Conservation (phyloP, 1,140 invertebrate genomes). For the Rhagoletis zephyria region DNA sequence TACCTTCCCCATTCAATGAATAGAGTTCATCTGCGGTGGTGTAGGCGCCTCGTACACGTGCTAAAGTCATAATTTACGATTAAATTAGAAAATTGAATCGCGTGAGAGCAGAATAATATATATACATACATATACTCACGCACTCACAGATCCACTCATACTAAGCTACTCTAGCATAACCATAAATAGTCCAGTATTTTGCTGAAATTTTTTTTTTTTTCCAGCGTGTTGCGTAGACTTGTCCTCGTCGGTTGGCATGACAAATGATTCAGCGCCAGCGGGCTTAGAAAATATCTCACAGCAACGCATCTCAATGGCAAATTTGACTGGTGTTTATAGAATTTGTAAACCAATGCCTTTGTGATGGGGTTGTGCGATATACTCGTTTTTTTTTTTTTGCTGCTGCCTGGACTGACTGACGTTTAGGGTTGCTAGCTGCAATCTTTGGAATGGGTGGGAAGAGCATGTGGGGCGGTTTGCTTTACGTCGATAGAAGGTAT, state of each 20-base stretch:
- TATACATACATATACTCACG: not conserved
- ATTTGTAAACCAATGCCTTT: slow-evolving; percentile 37
- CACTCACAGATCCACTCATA: not conserved
- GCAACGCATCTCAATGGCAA: not conserved
- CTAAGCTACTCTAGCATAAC: slow-evolving; percentile 22
- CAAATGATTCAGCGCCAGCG: not conserved
- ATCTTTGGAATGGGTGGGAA: slow-evolving; percentile 19
- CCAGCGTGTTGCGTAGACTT: not conserved
- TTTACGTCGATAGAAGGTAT: not conserved
- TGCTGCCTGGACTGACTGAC: not conserved
- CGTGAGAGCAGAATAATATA: not conserved
- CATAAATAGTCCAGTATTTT: slow-evolving; percentile 23
- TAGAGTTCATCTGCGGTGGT: not conserved
- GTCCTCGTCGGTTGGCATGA: slow-evolving; percentile 32
- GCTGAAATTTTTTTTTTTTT: not conserved
- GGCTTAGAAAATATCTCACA: not conserved
- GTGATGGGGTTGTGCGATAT: slow-evolving; percentile 1
- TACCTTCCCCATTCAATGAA: not conserved
- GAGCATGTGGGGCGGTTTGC: not conserved
- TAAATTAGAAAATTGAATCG: slow-evolving; percentile 58
- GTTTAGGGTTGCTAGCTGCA: not conserved
- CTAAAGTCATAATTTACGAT: slow-evolving; percentile 57
- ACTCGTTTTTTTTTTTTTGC: not conserved
- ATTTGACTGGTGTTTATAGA: slow-evolving; percentile 39
- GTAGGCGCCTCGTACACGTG: slow-evolving; percentile 52